A percentile compares a stretch with the other conserved stretches of the same genome.
Evolutionary conservation across 1,140 invertebrate genomes (phyloP).

Genomic region (Pseudobourletiella spinata): DNA sequence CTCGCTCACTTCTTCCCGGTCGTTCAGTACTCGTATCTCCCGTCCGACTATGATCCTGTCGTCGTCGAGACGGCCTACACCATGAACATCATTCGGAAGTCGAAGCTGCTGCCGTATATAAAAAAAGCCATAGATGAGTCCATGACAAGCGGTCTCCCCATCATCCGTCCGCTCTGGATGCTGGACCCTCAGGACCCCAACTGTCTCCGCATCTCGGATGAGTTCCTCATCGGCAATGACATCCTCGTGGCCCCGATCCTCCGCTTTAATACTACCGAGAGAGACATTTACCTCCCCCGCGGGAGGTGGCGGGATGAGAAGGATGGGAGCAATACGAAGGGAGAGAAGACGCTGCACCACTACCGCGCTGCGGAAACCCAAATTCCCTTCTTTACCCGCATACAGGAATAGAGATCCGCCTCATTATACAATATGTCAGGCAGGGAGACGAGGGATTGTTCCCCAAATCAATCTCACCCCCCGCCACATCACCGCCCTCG

Average conservation of each 20-base stretch:
- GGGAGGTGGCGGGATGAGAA: slow-evolving; percentile 86
- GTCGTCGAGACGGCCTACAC: slow-evolving; percentile 66
- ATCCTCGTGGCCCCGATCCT: slow-evolving; percentile 85
- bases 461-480: neutral
- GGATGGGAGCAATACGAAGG: slow-evolving; percentile 69
- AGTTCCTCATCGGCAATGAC: slow-evolving; percentile 84
- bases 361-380: slow-evolving; percentile 68
- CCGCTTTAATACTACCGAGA: slow-evolving; percentile 51
- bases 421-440: slow-evolving; percentile 70
- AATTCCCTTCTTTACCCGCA: slow-evolving; percentile 73
- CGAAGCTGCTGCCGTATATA: slow-evolving; percentile 21
- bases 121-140: slow-evolving; percentile 32
- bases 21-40: slow-evolving; percentile 80
- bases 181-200: slow-evolving; percentile 68
- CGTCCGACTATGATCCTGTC: slow-evolving; percentile 71
- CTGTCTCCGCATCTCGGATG: slow-evolving; percentile 67
- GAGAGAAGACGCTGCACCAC: slow-evolving; percentile 49
- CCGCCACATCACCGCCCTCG: neutral
- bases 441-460: too few relatives aligned
- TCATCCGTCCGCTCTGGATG: slow-evolving; percentile 88
- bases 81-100: slow-evolving; percentile 56
- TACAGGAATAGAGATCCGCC: too few relatives aligned
- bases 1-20: slow-evolving; percentile 83
- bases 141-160: slow-evolving; percentile 31
- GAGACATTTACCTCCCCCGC: slow-evolving; percentile 70